Conservation (phyloP, 2,113 vertebrate genomes). For the Lasiurus borealis region DNA sequence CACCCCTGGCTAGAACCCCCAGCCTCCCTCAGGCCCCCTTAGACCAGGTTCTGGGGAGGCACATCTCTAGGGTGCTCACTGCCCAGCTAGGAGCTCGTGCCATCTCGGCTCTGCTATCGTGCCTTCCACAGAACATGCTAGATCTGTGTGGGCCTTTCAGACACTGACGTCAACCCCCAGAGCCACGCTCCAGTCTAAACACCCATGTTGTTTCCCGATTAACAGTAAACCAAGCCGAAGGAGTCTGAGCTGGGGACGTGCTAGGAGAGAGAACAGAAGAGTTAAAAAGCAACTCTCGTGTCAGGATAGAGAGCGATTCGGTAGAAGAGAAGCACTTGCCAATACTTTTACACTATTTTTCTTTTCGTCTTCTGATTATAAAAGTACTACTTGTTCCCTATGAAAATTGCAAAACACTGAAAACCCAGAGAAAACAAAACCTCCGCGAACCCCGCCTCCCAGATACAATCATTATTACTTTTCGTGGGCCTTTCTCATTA, state of each 20-base stretch:
- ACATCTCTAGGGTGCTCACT: not conserved
- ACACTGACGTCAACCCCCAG: not conserved
- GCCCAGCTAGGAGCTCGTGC: not conserved
- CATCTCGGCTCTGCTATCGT: not conserved
- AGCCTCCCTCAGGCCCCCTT: not conserved
- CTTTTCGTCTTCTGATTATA: not conserved
- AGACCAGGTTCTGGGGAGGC: not conserved
- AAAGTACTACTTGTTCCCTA: conserved; percentile 25
- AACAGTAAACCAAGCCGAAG: not conserved
- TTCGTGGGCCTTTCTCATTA: conserved; percentile 40
- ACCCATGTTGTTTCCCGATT: not conserved
- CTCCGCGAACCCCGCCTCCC: not conserved
- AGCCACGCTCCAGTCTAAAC: not conserved
- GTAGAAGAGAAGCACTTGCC: not conserved
- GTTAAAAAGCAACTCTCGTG: not conserved
- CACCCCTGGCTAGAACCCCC: not conserved
- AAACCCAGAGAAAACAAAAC: conserved; percentile 35
- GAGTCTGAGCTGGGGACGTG: not conserved
- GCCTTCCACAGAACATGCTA: not conserved
- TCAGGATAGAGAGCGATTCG: not conserved
- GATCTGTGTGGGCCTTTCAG: not conserved
- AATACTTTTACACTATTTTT: not conserved
- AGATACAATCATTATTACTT: not conserved
- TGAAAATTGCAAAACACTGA: conserved; percentile 18
- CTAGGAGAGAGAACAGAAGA: not conserved